Base-by-base conservation (phyloP, 23 tunicate species). In the Ascidia mentula region DNA sequence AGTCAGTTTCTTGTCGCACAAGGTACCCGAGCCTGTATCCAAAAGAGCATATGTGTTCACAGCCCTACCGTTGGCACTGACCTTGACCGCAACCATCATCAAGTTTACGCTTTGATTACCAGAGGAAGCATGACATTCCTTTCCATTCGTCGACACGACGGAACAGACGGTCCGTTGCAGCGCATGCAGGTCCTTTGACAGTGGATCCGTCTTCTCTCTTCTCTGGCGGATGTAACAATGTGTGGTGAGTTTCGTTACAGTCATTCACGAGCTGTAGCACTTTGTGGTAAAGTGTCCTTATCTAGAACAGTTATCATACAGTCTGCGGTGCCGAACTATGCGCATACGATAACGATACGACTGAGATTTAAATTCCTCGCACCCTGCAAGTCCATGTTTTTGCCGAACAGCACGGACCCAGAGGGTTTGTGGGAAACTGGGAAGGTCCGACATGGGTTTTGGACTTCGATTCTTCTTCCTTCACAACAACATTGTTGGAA, bases 81-180 rank as follows among this genome's bases (percentile, higher is more conserved):
- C 65, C 13, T 53, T 53, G 65, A 53, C 65, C 12, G 65, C 65
- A 53, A 53, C 65, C 65, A 53, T 53, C 65, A 53, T 53, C 13
- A 3, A 53, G 28, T 53, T 28, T 53, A n/a, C n/a, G n/a, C n/a
- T n/a, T n/a, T n/a, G n/a, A n/a, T n/a, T n/a, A 9, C 65, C 13
- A 53, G 65, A 53, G 13, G 65, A 53, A 53, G 65, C 65, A 53
- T 53, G 65, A 53, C 65, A 53, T 3, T 53, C 65, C 65, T 53
- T 53, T 53, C 1, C 65, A 53, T 1, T 53, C 13, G 65, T 28
- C 65, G 12, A 53, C 65, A 53, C 65, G 24, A 53, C 65, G 28
- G 7, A 53, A 53, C 65, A 53, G 13, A 53, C 65, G 24, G 65
- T 53, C 65, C 65, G 65, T 53, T 53, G 28, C 65, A 28, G 65